Evolutionary conservation across 2,888 invertebrate genomes (phyloP).

Genomic region (Rhopalosiphum nymphaeae): DNA sequence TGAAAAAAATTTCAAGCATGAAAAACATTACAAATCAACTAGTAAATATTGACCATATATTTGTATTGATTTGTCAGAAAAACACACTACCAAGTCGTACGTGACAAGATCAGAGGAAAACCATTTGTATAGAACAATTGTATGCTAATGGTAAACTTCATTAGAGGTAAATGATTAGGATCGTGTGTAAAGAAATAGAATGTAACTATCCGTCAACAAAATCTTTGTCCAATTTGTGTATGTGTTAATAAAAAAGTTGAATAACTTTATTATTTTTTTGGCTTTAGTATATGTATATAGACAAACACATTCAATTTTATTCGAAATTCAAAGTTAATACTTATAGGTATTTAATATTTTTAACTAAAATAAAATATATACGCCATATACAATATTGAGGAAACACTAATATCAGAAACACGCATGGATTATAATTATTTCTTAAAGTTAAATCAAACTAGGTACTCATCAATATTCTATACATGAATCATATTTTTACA

Average conservation of each 20-base stretch:
- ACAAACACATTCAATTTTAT: neutral
- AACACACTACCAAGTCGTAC: constrained; percentile 25
- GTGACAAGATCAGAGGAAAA: constrained; percentile 42
- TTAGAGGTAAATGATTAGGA: constrained; percentile 29
- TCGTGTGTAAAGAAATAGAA: constrained; percentile 31
- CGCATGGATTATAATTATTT: neutral
- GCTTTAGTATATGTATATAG: neutral
- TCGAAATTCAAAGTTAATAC: neutral
- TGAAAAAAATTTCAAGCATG: neutral
- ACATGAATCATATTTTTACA: neutral
- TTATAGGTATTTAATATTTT: neutral
- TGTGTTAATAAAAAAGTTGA: neutral
- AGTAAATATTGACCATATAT: constrained; percentile 17
- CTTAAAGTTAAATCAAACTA: neutral
- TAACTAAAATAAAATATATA: neutral
- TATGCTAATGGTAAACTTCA: constrained; percentile 35
- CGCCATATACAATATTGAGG: neutral
- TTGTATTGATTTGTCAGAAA: neutral
- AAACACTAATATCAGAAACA: neutral
- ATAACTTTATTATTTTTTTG: neutral
- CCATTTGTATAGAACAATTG: constrained; percentile 25
- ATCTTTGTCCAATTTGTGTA: constrained; percentile 13
- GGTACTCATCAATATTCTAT: neutral
- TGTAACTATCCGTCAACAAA: neutral
- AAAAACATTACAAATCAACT: neutral